These are phyloP conservation scores for Bombus impatiens DNA, from an alignment of 1,140 invertebrate genomes.

Conservation along the genomic window DNA sequence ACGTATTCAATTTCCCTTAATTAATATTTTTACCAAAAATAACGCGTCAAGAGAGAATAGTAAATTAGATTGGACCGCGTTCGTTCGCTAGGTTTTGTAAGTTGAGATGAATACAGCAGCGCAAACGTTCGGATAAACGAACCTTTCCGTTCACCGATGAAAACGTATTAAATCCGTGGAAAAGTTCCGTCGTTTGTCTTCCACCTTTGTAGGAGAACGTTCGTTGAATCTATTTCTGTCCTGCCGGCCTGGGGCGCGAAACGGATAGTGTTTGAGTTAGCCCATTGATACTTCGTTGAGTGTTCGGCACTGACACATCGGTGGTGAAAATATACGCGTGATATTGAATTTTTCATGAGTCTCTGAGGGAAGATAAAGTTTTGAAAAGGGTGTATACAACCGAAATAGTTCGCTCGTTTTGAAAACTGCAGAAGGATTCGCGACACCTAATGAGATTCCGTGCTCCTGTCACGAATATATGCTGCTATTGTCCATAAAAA, in stretches of 20 bases:
- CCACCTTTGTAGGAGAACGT: conserved; percentile 6
- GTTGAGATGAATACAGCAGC: neutral
- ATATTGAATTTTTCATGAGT: conserved; percentile 32
- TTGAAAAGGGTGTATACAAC: neutral
- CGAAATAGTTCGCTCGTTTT: neutral
- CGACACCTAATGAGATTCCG: neutral
- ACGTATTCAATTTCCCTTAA: conserved; percentile 29
- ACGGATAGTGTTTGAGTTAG: conserved; percentile 17
- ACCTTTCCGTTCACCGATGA: neutral
- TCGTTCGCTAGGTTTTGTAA: neutral
- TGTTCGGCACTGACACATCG: neutral
- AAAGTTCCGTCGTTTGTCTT: conserved; percentile 33
- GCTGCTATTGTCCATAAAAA: neutral
- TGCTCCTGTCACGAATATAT: neutral
- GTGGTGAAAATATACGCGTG: neutral
- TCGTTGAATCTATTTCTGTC: conserved; percentile 17
- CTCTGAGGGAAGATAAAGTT: neutral
- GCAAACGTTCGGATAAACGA: neutral
- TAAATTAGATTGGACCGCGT: conserved; percentile 2
- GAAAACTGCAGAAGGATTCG: neutral
- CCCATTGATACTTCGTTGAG: conserved; percentile 10
- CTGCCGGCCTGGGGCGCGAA: neutral
- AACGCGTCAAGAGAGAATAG: neutral
- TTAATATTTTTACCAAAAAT: conserved; percentile 36
- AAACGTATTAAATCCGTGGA: conserved; percentile 4